Evolutionary conservation across 2,888 invertebrate species (phyloP).

Genomic region (Megastigmus dorsalis): DNA sequence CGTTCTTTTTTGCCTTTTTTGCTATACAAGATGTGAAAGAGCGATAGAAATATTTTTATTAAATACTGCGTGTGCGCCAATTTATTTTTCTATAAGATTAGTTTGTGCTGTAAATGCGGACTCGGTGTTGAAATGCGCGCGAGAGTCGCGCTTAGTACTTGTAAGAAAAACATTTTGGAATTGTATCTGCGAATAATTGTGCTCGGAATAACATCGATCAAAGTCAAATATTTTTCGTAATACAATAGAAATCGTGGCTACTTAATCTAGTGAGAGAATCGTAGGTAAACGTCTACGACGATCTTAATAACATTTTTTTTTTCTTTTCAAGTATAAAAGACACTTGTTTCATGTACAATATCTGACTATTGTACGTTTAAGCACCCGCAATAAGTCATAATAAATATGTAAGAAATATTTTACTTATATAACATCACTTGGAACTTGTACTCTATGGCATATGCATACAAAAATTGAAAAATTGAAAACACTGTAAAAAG

Average conservation of each 20-base stretch:
- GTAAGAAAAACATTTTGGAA: constrained; percentile 21
- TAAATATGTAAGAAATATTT: constrained; percentile 49
- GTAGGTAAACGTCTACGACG: constrained; percentile 44
- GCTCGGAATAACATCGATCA: constrained; percentile 34
- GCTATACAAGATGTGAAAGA: constrained; percentile 15
- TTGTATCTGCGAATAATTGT: constrained; percentile 21
- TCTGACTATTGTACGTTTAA: constrained; percentile 32
- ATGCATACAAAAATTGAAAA: constrained; percentile 43
- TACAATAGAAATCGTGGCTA: constrained; percentile 46
- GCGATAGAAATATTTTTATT: constrained; percentile 46
- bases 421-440: constrained; percentile 43
- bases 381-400: constrained; percentile 51
- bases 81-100: constrained; percentile 32
- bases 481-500: constrained; percentile 42
- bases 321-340: constrained; percentile 52
- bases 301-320: constrained; percentile 38
- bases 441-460: constrained; percentile 53
- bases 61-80: constrained; percentile 44
- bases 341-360: constrained; percentile 41
- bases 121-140: constrained; percentile 13
- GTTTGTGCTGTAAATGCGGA: constrained; percentile 45
- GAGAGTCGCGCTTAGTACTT: constrained; percentile 9
- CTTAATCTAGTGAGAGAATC: constrained; percentile 40
- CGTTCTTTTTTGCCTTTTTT: too few relatives aligned
- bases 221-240: constrained; percentile 37